These are phyloP conservation scores for Ametastegia equiseti DNA, from an alignment of 2,888 invertebrate species.

Conservation along the genomic window DNA sequence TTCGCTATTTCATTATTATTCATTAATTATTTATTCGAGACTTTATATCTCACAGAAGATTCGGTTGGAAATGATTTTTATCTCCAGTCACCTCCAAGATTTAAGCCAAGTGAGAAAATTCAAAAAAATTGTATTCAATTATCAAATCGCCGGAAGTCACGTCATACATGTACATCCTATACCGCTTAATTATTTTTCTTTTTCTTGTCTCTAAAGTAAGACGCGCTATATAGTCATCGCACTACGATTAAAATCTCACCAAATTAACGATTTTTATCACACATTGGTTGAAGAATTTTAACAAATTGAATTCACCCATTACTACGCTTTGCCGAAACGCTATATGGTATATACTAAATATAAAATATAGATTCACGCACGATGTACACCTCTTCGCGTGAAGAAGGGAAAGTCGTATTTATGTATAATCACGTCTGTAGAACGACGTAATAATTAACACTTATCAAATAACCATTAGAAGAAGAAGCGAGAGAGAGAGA, in stretches of 20 bases:
- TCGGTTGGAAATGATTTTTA: slow-evolving; percentile 30
- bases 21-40: neutral
- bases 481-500: no score
- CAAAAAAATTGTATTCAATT: no score
- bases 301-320: neutral
- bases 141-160: neutral
- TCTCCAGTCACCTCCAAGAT: no score
- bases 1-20: neutral
- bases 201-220: neutral
- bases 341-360: neutral
- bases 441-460: slow-evolving; percentile 27
- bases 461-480: slow-evolving; percentile 9
- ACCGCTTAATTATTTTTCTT: no score
- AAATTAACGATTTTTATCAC: neutral
- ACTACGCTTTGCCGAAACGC: neutral
- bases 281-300: neutral
- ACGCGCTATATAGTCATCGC: neutral
- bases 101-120: no score
- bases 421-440: slow-evolving; percentile 1
- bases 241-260: neutral
- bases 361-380: slow-evolving; percentile 30
- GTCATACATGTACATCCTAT: neutral
- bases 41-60: neutral
- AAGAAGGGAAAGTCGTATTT: slow-evolving; percentile 31
- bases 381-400: neutral